A percentile compares a stretch with the other conserved stretches of the same genome.
phyloP scores from a whole-genome alignment of 2,113 vertebrate species.

The Perca schrenkii region DNA sequence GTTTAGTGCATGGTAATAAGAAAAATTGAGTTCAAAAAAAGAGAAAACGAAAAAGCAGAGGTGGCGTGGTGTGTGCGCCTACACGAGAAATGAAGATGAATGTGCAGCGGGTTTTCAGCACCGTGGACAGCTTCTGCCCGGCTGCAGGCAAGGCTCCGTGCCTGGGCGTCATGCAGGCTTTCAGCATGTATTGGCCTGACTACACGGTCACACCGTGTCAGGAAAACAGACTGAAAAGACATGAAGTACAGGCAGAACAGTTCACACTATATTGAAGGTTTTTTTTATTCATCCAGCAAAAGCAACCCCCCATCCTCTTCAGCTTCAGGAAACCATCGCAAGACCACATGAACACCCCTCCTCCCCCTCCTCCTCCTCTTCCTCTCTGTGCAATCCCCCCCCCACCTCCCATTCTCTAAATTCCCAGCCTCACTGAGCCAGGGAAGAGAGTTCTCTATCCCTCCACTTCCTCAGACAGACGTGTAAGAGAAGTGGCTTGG shows the following conservation, averaged over 20 bases:
- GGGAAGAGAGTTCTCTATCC: not conserved
- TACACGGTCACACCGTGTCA: not conserved
- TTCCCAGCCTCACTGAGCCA: constrained; percentile 34
- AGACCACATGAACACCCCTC: constrained; percentile 51
- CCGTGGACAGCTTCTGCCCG: constrained; percentile 55
- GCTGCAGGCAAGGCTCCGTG: not conserved
- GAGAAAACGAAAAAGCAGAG: not conserved
- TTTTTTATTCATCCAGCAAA: constrained; percentile 10
- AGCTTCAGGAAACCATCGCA: constrained; percentile 46
- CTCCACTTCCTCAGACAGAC: constrained; percentile 13
- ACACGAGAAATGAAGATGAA: constrained; percentile 12
- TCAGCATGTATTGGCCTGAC: not conserved
- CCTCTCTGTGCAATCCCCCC: constrained; percentile 14
- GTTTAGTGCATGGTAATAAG: not conserved
- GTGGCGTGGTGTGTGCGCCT: not conserved
- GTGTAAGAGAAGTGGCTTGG: constrained; percentile 10
- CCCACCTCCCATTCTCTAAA: constrained; percentile 10
- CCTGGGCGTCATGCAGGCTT: not conserved
- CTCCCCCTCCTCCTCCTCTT: constrained; percentile 26
- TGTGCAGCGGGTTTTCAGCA: constrained; percentile 48
- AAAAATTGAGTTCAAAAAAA: no score
- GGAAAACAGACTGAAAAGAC: not conserved
- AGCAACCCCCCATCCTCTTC: constrained; percentile 7
- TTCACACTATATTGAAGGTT: not conserved
- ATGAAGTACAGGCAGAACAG: not conserved